Evolutionary conservation across 2,888 invertebrate genomes (phyloP).

Genomic region (Dromius quadrimaculatus): DNA sequence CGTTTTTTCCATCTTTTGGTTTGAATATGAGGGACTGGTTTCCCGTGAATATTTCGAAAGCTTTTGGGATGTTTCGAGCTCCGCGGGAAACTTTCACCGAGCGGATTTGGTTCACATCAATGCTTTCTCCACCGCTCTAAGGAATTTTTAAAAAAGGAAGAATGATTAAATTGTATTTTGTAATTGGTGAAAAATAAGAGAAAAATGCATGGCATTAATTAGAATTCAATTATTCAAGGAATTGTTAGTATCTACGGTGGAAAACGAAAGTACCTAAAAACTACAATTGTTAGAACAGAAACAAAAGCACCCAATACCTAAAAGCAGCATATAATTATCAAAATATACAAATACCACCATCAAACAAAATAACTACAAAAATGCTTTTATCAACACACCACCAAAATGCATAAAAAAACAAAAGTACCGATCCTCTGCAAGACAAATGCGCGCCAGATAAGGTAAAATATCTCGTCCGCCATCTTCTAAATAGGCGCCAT

Average conservation of each 20-base stretch:
- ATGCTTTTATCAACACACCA: not conserved
- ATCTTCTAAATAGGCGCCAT: conserved; percentile 90
- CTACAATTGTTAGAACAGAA: no score
- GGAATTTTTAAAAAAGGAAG: conserved; percentile 56
- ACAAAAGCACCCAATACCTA: not conserved
- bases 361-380: not conserved
- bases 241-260: no score
- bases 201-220: no score
- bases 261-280: no score
- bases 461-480: conserved; percentile 95
- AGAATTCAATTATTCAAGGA: no score
- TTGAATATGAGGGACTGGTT: conserved; percentile 93
- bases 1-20: conserved; percentile 94
- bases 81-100: conserved; percentile 94
- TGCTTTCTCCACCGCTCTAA: conserved; percentile 86
- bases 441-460: conserved; percentile 92
- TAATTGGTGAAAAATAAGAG: no score
- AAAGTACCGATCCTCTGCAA: conserved; percentile 81
- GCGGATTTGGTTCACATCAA: conserved; percentile 93
- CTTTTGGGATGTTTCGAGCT: conserved; percentile 92
- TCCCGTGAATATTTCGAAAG: conserved; percentile 96
- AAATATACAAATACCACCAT: not conserved
- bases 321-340: not conserved
- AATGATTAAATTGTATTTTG: conserved; percentile 42
- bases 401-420: conserved; percentile 27